Base-by-base conservation (phyloP, 2,113 vertebrate species). In the Periophthalmodon schlosseri region DNA sequence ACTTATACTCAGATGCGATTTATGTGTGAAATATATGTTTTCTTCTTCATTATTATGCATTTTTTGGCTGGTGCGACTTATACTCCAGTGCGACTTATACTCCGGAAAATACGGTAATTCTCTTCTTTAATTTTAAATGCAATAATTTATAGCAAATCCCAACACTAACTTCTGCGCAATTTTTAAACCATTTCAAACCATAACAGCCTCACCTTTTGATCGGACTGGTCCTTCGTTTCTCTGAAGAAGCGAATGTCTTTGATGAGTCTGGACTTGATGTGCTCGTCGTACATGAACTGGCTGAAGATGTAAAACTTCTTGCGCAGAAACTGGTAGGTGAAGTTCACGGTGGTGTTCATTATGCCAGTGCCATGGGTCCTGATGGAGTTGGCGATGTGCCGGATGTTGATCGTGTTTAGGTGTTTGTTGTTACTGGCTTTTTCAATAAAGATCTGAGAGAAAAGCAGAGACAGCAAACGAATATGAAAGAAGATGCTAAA, bases 281-380 rank as follows among this genome's bases (percentile, higher is more conserved):
- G 98, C 76, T 99, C 98, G 69, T 99, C 98, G 61, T 99, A 99
- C 98, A 99, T 99, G 80, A 99, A 99, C 77, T 99, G 98, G 80
- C 98, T 99, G 91, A 99, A 99, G 88, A 99, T 99, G 89, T 98
- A 99, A 84, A 99, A 99, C 82, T 99, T 99, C 88, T 99, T 99
- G 75, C 96, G 95, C 86, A 99, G 92, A 91, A 99, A 99, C 72
- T 99, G 98, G 88, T 99, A 99, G 39, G 97, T 99, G 85, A 99
- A 99, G 88, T 99, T 99, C 64, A 99, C 97, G 11, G 98, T 99
- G 84, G 98, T 99, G 92, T 98, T 99, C 98, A 99, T 99, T 61
- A 99, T 99, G 77, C 98, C 98, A 0, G 98, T 99, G 80, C 98
- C 98, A 16, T 99, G 98, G 18, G 98, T 99, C 74, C 98, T 93